Base-by-base conservation (phyloP, 2,113 vertebrate species). In the Noturus placidus region DNA sequence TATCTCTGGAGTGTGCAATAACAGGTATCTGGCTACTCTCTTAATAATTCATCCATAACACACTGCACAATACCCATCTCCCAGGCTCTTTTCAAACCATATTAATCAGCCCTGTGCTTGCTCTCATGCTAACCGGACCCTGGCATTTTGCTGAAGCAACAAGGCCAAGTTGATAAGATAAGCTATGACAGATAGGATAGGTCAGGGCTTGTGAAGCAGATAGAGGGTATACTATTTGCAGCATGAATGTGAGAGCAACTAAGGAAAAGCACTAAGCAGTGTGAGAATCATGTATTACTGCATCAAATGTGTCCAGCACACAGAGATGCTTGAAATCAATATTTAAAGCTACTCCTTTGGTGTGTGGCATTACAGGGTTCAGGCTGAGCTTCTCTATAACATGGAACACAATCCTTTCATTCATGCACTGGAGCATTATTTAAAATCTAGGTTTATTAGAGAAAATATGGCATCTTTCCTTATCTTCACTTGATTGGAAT, bases 1-100 rank as follows among this genome's bases (percentile, higher is more conserved):
- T 42, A 96, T 99, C 89, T 96, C 95, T 13, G 97, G 98, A 85
- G 85, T 94, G 61, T 99, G 97, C 94, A 99, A 96, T 92, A 99
- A 99, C 95, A 98, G 97, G 98, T 99, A 93, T 1, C 52, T n/a
- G 17, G 50, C 5, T 22, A 0, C 19, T 74, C 54, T 70, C 65
- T 90, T 84, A 89, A 86, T 89, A 70, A 90, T 89, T 86, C 61
- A 91, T 86, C 72, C 86, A 83, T 86, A 83, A 90, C 74, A 46
- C 38, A 79, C 56, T 50, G 63, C 25, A 46, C 27, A 61, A 82
- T 72, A 59, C 70, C 20, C 82, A 27, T 85, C 61, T 90, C 54
- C 14, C 63, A 30, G 88, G 61, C 52, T 59, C 59, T 42, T 69
- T 61, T 88, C 63, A 83, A 89, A 86, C 33, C 84, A 59, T 86